Conservation (phyloP, 2,888 invertebrate genomes). For the Mantis religiosa region DNA sequence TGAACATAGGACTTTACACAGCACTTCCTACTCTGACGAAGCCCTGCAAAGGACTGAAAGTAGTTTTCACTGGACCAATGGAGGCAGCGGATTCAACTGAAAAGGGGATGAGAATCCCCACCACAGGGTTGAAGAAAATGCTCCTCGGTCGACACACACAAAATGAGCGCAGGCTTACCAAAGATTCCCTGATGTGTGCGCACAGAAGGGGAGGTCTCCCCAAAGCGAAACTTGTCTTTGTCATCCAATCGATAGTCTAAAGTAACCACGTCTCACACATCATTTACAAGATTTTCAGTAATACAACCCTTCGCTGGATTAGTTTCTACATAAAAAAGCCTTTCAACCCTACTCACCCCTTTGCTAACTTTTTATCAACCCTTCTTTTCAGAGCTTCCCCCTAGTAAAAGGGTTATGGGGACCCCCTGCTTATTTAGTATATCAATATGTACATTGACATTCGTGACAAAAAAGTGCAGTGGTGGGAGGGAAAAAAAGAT, state of each 20-base stretch:
- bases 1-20: neutral
- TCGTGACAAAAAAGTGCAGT: neutral
- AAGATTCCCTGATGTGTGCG: constrained; percentile 17
- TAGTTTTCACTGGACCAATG: neutral
- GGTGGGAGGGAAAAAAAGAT: neutral
- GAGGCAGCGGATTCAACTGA: neutral
- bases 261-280: constrained; percentile 11
- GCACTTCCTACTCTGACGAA: neutral
- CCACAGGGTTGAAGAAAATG: neutral
- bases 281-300: constrained; percentile 24
- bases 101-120: neutral
- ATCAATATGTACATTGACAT: neutral
- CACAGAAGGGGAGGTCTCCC: constrained; percentile 1
- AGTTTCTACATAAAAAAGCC: constrained; percentile 4
- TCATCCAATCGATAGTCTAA: constrained; percentile 22
- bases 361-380: constrained; percentile 14
- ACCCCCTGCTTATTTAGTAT: neutral
- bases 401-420: constrained; percentile 11
- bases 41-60: neutral
- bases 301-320: constrained; percentile 23
- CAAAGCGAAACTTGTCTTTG: neutral
- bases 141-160: neutral
- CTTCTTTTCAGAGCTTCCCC: constrained; percentile 22
- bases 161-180: constrained; percentile 14
- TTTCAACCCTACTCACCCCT: constrained; percentile 21